Evolutionary conservation across 2,113 vertebrate species (phyloP), one percentile per base, ranked within the genome.

Genomic region (Merops nubicus): DNA sequence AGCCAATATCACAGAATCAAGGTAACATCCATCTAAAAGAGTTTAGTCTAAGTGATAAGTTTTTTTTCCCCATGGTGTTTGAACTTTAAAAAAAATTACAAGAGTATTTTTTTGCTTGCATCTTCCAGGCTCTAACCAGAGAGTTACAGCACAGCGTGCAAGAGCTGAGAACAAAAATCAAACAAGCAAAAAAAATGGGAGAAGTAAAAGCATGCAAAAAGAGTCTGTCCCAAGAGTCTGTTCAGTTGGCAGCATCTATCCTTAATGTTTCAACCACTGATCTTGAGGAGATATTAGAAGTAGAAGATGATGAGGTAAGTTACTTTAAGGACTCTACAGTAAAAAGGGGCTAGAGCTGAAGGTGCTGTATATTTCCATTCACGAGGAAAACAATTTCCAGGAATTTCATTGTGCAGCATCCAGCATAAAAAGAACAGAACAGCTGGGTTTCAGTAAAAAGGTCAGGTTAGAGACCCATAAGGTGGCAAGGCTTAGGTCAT

Each of bases 241-340:
- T 99, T 94, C 98, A 98, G 95, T 96, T 99, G 87, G 99, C 99
- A 94, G 99, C 99, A 1, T 99, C 98, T 94, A 99, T 99, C 90
- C 98, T 99, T 96, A 99, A 99, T 91, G 98, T 99, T 98, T 99
- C 99, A 70, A 98, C 93, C 82, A 97, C 98, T 51, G 99, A 99
- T 96, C 98, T 99, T 23, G 98, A 98, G 4, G 98, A 99, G 94
- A 98, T 99, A 96, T 60, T 99, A 89, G 98, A 99, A 93, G 97
- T 98, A 59, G 98, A 98, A 88, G 98, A 98, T 85, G 97, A 98
- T 93, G 77, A 98, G 98, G 99, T 99, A 98, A 98, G 96, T 89
- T 68, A 38, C 60, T 76, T 85, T 88, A 94, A 96, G 48, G 38
- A 77, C 16, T 81, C 40, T 75, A 74, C 51, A 57, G 23, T 60